Evolutionary conservation across 2,797 vertebrate species (phyloP).

Genomic region (Eidolon dupreanum): DNA sequence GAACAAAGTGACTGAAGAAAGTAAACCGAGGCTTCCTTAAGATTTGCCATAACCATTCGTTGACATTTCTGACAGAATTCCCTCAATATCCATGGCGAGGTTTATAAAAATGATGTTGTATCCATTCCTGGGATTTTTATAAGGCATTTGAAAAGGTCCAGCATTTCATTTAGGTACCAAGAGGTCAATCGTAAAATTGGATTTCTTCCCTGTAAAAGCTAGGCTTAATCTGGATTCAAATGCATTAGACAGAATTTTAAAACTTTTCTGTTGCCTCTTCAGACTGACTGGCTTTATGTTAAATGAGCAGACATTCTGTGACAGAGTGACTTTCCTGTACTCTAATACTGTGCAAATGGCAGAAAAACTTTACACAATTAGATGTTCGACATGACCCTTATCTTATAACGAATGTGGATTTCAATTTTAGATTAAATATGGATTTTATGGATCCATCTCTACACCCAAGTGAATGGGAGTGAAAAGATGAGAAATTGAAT

Average conservation of each 20-base stretch:
- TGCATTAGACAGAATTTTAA: background rate
- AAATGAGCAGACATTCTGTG: background rate
- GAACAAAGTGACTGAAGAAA: background rate
- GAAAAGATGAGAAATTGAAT: background rate
- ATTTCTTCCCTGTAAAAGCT: background rate
- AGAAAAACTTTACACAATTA: background rate
- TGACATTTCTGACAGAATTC: background rate
- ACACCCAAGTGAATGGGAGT: background rate
- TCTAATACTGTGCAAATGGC: background rate
- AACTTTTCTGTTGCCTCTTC: background rate
- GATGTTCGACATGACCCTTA: background rate
- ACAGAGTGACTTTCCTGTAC: background rate
- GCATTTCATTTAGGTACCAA: background rate
- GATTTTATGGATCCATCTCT: background rate
- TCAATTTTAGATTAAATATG: conserved; percentile 18
- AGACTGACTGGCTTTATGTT: background rate
- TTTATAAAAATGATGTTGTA: conserved; percentile 26
- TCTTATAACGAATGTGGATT: background rate
- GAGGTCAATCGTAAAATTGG: background rate
- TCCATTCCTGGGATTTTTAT: background rate
- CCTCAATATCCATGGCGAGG: background rate
- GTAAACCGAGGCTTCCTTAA: background rate
- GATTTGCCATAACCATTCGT: background rate
- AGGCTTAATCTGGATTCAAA: background rate
- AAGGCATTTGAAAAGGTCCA: background rate